These are phyloP conservation scores for Formicarius rufipectus DNA, from an alignment of 2,113 vertebrate species.

Conservation along the genomic window DNA sequence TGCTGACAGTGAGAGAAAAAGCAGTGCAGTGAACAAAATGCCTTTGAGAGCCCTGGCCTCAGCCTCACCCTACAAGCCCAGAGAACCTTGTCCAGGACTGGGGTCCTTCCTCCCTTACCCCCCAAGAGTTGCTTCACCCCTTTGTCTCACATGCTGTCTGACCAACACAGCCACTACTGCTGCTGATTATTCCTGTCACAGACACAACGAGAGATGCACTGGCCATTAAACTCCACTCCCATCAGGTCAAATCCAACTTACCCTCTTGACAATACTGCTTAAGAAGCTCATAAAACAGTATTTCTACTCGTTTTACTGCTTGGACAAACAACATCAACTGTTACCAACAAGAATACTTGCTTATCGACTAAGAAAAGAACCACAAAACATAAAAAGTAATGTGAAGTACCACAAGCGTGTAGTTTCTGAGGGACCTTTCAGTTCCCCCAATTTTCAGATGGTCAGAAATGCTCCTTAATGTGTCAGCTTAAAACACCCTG, in stretches of 20 bases:
- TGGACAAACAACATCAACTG: not conserved
- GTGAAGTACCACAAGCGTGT: no score
- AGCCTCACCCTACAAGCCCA: not conserved
- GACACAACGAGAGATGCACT: not conserved
- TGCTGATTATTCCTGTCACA: not conserved
- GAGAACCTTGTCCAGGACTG: not conserved
- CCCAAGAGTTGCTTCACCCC: not conserved
- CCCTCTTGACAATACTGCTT: not conserved
- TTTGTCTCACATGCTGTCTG: not conserved
- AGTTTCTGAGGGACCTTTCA: not conserved
- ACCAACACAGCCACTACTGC: not conserved
- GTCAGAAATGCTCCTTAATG: not conserved
- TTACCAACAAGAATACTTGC: not conserved
- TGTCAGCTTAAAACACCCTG: not conserved
- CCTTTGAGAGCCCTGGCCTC: not conserved
- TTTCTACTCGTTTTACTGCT: not conserved
- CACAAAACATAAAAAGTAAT: not conserved
- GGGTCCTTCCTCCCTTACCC: not conserved
- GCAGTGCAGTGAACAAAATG: not conserved
- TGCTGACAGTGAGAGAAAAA: constrained; percentile 31
- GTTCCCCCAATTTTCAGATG: not conserved
- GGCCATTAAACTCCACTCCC: not conserved
- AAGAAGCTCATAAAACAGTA: not conserved
- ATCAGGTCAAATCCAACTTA: not conserved
- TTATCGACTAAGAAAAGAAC: not conserved